A percentile compares a stretch with the other conserved stretches of the same genome.
Conservation (phyloP, 2,797 vertebrate species). For the Streptopelia turtur region DNA sequence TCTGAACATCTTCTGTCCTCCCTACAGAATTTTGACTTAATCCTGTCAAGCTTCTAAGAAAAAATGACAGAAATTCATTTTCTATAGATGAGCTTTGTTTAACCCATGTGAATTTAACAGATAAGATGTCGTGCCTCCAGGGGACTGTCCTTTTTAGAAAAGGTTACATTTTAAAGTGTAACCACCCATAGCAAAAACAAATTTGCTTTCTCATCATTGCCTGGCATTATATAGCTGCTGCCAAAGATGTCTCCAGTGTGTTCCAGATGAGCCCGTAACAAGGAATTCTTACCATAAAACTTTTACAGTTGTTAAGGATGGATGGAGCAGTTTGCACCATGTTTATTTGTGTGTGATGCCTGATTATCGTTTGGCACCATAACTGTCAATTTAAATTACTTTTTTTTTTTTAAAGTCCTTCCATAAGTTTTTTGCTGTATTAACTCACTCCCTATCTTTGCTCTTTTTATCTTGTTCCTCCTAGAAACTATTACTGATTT, state of each 20-base stretch:
- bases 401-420: background rate
- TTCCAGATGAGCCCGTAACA: background rate
- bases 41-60: background rate
- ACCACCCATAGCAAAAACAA: constrained; percentile 44
- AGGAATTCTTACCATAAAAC: background rate
- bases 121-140: constrained; percentile 34
- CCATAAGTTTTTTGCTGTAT: background rate
- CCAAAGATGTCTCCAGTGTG: background rate
- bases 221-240: background rate
- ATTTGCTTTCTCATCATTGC: background rate
- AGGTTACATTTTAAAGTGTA: constrained; percentile 54
- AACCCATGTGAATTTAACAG: background rate
- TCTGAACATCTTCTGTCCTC: background rate
- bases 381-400: background rate
- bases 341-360: background rate
- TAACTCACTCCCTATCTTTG: background rate
- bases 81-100: constrained; percentile 24
- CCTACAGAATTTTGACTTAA: constrained; percentile 1
- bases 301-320: background rate
- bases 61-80: constrained; percentile 8
- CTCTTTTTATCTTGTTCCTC: background rate
- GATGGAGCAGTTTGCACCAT: background rate
- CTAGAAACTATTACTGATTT: background rate
- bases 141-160: constrained; percentile 46
- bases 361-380: background rate